Conservation (phyloP, 2,113 vertebrate genomes). For the Sylvilagus bachmani region DNA sequence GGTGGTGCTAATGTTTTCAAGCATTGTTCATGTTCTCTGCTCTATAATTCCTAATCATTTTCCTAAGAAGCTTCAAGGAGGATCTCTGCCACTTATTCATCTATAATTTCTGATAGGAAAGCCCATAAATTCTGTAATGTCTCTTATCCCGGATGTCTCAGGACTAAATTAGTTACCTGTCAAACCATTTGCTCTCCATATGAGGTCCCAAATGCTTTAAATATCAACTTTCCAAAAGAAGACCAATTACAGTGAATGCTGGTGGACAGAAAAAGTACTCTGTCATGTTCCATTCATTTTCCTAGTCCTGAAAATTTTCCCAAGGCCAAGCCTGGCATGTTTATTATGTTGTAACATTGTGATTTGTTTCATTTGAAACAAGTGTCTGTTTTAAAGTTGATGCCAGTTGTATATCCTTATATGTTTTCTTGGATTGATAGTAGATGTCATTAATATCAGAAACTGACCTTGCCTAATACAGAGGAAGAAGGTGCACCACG, state of each 20-base stretch:
- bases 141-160: background rate
- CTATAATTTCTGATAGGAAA: background rate
- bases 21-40: background rate
- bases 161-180: background rate
- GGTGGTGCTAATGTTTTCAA: background rate
- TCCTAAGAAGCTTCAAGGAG: background rate
- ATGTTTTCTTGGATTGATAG: background rate
- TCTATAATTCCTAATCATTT: background rate
- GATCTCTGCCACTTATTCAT: background rate
- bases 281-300: slow-evolving; percentile 13
- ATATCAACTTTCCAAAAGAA: background rate
- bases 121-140: background rate
- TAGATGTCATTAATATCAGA: background rate
- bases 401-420: slow-evolving; percentile 13
- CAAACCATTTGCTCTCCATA: slow-evolving; percentile 8
- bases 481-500: background rate
- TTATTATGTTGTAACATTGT: slow-evolving; percentile 37
- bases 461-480: background rate
- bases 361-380: slow-evolving; percentile 64
- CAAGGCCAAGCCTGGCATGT: slow-evolving; percentile 5
- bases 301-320: slow-evolving; percentile 16
- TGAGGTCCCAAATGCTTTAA: slow-evolving; percentile 34
- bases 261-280: background rate
- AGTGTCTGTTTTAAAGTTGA: slow-evolving; percentile 60
- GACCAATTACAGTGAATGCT: background rate